Evolutionary conservation across 2,797 vertebrate genomes (phyloP).

Genomic region (Alfaro cultratus): DNA sequence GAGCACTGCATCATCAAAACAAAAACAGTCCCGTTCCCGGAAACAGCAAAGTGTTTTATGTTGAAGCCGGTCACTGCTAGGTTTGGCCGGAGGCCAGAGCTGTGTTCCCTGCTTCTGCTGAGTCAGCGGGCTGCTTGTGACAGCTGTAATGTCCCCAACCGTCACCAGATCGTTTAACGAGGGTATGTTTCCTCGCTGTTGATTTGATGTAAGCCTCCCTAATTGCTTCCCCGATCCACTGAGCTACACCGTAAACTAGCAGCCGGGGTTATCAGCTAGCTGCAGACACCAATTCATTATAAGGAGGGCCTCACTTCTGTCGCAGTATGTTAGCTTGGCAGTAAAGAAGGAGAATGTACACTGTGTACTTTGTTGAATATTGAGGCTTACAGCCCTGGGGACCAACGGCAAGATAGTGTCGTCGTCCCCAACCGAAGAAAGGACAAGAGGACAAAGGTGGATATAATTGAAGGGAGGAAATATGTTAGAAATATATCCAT

Average conservation of each 20-base stretch:
- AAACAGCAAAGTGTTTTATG: not conserved
- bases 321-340: constrained; percentile 11
- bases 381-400: constrained; percentile 1
- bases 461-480: constrained; percentile 3
- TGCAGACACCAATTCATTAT: constrained; percentile 10
- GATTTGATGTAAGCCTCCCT: not conserved
- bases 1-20: not conserved
- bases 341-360: constrained; percentile 16
- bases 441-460: not conserved
- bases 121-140: constrained; percentile 22
- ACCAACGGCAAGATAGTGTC: constrained; percentile 3
- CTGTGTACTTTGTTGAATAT: constrained; percentile 37
- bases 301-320: constrained; percentile 15
- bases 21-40: not conserved
- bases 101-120: constrained; percentile 21
- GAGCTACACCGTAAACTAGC: not conserved
- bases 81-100: constrained; percentile 10
- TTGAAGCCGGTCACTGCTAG: not conserved
- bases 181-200: not conserved
- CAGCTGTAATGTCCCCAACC: constrained; percentile 5
- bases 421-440: constrained; percentile 7
- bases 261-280: constrained; percentile 10
- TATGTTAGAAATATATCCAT: constrained; percentile 42
- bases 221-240: constrained; percentile 13
- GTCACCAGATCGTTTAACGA: constrained; percentile 12